Evolutionary conservation across 2,888 invertebrate genomes (phyloP), one percentile per base, ranked within the genome.

Genomic region (Epistrophe eligans): DNA sequence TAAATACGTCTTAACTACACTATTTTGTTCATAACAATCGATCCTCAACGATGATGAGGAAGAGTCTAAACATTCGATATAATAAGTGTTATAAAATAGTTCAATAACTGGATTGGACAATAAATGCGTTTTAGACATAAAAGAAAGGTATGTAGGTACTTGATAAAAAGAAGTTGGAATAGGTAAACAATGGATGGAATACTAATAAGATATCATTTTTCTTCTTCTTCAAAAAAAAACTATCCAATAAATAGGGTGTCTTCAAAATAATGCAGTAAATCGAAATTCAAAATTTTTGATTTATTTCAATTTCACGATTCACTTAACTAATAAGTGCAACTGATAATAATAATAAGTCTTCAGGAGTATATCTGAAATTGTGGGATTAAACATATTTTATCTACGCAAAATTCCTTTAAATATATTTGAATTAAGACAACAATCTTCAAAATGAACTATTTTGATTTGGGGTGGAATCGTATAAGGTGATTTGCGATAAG

Each of bases 61-160:
- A 40, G 64, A 66, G 43, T 43, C 32, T 32, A 24, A 66, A 52
- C 15, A 50, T 40, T 81, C 32, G 55, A 67, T 73, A 74, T 43
- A 62, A 74, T 43, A 62, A 81, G 77, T 74, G 77, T 71, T 85
- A 84, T 80, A 73, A 84, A 77, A 80, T 73, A 77, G 80, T 80
- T 84, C 80, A 80, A 62, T 62, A 77, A 80, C 77, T 80, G 80
- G 24, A 82, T 48, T 52, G 70, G 24, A 28, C 50, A 24, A 58
- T 50, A 50, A 79, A 64, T 80, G 74, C 64, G 64, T 50, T 79
- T 66, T 35, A 32, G 17, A 19, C 43, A 52, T 38, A 50, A 35
- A 17, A 28, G 62, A 71, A 81, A 57, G 48, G 35, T 35, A 24
- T 24, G 38, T 70, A 48, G 11, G 7, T 48, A 38, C 62, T 62